Conservation (phyloP, 2,113 vertebrate genomes). For the Caretta caretta region DNA sequence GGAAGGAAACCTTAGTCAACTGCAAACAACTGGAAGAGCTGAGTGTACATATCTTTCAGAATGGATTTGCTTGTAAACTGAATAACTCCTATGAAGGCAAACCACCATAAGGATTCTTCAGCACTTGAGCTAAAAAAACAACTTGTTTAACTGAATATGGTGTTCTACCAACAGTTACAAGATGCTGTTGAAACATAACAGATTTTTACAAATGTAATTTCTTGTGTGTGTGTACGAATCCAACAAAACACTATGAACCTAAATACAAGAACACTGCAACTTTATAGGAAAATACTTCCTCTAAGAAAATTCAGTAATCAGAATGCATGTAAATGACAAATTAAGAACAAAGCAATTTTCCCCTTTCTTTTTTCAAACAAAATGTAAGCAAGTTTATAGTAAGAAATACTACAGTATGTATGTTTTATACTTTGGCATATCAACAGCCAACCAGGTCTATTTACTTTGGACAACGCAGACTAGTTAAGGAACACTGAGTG, state of each 20-base stretch:
- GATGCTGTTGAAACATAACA: accelerated
- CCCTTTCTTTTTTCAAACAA: background rate
- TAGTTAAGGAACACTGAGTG: background rate
- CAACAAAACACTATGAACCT: background rate
- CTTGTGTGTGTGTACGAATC: background rate
- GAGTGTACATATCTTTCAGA: background rate
- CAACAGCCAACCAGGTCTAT: background rate
- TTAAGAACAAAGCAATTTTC: background rate
- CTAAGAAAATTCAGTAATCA: background rate
- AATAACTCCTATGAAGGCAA: constrained; percentile 19
- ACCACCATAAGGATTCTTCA: background rate
- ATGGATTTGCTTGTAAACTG: background rate
- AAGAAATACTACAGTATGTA: accelerated
- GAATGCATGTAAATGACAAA: background rate
- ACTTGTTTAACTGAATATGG: background rate
- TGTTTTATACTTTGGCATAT: background rate
- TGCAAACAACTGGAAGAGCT: background rate
- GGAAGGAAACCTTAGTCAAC: background rate
- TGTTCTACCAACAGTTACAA: background rate
- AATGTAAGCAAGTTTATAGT: background rate
- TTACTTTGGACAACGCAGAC: constrained; percentile 67
- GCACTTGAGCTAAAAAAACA: background rate
- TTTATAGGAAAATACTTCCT: background rate
- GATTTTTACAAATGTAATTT: background rate
- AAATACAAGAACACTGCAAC: background rate